phyloP scores from a whole-genome alignment of 2,888 invertebrate genomes.

The Eilema sororculum region DNA sequence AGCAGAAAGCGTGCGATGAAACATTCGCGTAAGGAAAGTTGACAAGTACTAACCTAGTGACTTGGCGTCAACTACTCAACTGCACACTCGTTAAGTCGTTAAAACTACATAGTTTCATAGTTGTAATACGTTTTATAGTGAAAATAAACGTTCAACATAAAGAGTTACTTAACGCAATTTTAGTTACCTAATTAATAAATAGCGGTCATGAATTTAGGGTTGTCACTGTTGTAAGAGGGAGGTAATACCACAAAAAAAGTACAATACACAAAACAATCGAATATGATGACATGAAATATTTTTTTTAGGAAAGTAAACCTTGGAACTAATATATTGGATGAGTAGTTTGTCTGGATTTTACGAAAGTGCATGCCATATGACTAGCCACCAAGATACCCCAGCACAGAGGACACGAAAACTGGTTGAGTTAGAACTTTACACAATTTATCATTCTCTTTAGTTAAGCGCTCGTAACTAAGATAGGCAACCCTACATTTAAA shows the following conservation, averaged over 20 bases:
- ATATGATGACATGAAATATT: background rate
- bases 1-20: constrained; percentile 1
- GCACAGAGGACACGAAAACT: background rate
- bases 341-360: too few species aligned
- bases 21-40: background rate
- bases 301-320: background rate
- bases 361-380: too few species aligned
- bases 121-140: background rate
- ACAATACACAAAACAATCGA: too few species aligned
- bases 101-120: background rate
- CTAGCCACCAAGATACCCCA: too few species aligned
- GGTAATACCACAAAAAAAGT: too few species aligned
- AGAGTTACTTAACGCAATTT: background rate
- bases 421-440: background rate
- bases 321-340: background rate
- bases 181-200: background rate
- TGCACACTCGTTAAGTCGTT: background rate
- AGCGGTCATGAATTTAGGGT: background rate
- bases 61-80: background rate
- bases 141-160: background rate
- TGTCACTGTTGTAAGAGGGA: background rate
- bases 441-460: background rate
- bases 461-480: background rate
- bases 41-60: too few species aligned
- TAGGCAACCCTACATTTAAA: background rate